Evolutionary conservation across 1,140 invertebrate genomes (phyloP).

Genomic region (Bombus superbus): DNA sequence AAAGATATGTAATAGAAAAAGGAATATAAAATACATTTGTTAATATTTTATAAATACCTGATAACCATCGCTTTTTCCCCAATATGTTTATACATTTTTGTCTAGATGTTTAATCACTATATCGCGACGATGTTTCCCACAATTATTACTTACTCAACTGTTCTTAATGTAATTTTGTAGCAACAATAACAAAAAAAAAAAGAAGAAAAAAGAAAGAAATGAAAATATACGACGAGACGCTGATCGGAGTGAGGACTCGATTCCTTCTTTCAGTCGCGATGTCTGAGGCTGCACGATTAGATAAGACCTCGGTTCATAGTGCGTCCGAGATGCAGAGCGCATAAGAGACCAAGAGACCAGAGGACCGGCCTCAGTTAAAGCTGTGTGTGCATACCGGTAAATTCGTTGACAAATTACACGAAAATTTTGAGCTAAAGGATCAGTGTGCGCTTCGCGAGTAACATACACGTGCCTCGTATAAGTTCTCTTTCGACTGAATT

Average conservation of each 20-base stretch:
- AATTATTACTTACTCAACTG: background rate
- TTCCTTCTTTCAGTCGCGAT: conserved; percentile 68
- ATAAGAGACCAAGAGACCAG: conserved; percentile 78
- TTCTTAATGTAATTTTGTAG: background rate
- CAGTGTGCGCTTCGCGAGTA: background rate
- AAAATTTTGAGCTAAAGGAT: background rate
- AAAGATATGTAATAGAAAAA: background rate
- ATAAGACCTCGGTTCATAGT: conserved; percentile 82
- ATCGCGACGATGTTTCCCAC: background rate
- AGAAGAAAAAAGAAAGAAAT: background rate
- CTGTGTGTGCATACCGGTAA: conserved; percentile 70
- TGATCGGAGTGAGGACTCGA: conserved; percentile 39
- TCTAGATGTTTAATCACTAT: background rate
- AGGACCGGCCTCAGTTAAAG: conserved; percentile 74
- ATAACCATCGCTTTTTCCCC: background rate
- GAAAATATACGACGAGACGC: conserved; percentile 10
- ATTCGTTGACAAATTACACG: conserved; percentile 40
- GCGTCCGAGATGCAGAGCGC: conserved; percentile 77
- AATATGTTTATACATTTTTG: background rate
- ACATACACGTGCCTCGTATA: background rate
- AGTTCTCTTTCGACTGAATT: background rate
- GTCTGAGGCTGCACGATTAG: conserved; percentile 78
- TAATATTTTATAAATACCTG: background rate
- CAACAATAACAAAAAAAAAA: conserved; percentile 1
- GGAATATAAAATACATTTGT: background rate